These are phyloP conservation scores for Vanessa cardui DNA, from an alignment of 2,888 invertebrate species.

Conservation along the genomic window DNA sequence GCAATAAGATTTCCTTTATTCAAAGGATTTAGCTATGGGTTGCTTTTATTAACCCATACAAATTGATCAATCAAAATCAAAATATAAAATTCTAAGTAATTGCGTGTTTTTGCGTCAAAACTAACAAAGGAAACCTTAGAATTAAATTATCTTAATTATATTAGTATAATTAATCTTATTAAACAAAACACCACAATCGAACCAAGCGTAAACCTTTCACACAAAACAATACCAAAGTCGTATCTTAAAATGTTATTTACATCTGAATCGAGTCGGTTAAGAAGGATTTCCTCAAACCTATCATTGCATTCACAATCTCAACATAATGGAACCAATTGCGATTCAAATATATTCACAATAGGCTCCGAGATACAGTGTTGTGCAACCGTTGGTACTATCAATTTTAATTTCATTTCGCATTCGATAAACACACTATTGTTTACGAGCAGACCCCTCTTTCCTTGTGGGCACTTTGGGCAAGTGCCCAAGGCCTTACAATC, in stretches of 20 bases:
- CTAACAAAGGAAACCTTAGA: no score
- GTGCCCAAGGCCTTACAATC: no score
- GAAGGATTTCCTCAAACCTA: constrained; percentile 34
- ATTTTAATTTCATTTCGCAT: not conserved
- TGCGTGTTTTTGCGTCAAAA: no score
- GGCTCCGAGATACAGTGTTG: constrained; percentile 28
- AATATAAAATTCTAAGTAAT: no score
- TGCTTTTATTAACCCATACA: no score
- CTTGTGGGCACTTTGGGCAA: no score
- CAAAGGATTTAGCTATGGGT: no score
- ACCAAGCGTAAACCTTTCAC: constrained; percentile 17
- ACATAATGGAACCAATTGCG: constrained; percentile 55
- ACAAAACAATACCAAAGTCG: not conserved
- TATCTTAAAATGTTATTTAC: constrained; percentile 29
- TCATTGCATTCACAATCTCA: constrained; percentile 41
- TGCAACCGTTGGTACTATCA: not conserved
- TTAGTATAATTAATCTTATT: no score
- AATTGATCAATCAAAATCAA: no score
- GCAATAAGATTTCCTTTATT: no score
- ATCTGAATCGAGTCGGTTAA: constrained; percentile 21
- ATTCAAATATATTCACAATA: constrained; percentile 49
- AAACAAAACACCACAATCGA: constrained; percentile 14
- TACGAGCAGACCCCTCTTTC: no score
- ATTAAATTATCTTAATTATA: no score
- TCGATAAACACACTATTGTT: not conserved